Evolutionary conservation across 1,140 invertebrate species (phyloP).

Genomic region (Drosophila nannoptera): DNA sequence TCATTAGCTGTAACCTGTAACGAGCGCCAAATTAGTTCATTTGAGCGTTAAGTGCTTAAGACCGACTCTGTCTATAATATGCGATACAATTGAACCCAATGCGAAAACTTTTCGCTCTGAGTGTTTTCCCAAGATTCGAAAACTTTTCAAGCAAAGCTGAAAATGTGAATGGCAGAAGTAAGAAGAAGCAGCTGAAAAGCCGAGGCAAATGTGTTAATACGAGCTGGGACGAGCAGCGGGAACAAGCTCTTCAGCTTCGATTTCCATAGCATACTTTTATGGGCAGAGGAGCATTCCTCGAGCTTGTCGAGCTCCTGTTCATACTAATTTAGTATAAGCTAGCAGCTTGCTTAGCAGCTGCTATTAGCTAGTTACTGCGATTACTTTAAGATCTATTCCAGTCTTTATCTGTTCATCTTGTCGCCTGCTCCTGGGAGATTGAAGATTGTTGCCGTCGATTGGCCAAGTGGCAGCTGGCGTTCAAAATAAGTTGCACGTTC

Average conservation of each 20-base stretch:
- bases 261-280: too few relatives aligned
- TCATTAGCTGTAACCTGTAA: slow-evolving; percentile 56
- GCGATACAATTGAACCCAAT: slow-evolving; percentile 49
- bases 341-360: too few relatives aligned
- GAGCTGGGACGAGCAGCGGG: too few relatives aligned
- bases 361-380: too few relatives aligned
- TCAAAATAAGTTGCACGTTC: slow-evolving; percentile 47
- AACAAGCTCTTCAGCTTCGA: too few relatives aligned
- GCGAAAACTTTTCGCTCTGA: slow-evolving; percentile 29
- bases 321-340: too few relatives aligned
- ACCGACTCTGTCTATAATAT: slow-evolving; percentile 45
- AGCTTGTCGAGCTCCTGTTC: too few relatives aligned
- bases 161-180: background rate
- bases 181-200: background rate
- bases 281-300: too few relatives aligned
- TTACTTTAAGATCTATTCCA: background rate
- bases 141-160: background rate
- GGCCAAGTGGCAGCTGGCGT: slow-evolving; percentile 59
- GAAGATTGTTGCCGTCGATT: slow-evolving; percentile 52
- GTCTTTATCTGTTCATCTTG: background rate
- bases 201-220: too few relatives aligned
- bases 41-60: slow-evolving; percentile 63
- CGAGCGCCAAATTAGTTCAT: slow-evolving; percentile 60
- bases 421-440: slow-evolving; percentile 28
- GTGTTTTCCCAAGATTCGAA: slow-evolving; percentile 3